phyloP scores from a whole-genome alignment of 2,888 invertebrate species.

The Lissonota sp. region DNA sequence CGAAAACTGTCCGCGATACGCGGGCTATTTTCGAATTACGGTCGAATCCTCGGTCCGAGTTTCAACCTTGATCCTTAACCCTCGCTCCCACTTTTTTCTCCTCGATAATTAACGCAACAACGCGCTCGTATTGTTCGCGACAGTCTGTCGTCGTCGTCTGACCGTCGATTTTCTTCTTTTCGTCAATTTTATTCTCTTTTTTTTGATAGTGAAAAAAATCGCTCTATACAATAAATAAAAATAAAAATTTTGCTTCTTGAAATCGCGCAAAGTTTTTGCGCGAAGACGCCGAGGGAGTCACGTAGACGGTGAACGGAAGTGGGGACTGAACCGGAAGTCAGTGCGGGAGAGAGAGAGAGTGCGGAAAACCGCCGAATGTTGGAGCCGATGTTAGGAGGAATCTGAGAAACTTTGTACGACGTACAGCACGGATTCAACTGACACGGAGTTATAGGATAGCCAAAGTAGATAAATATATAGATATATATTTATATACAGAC shows the following conservation, averaged over 20 bases:
- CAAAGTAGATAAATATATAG: slow-evolving; percentile 2
- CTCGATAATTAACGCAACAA: no score
- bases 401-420: slow-evolving; percentile 68
- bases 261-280: background rate
- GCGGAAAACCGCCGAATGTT: slow-evolving; percentile 62
- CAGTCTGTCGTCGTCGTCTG: no score
- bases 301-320: slow-evolving; percentile 49
- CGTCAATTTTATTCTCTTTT: background rate
- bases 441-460: slow-evolving; percentile 2
- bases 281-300: slow-evolving; percentile 44
- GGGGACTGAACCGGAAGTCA: slow-evolving; percentile 54
- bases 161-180: background rate
- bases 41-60: slow-evolving; percentile 34
- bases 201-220: no score
- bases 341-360: slow-evolving; percentile 54
- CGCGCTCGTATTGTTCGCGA: no score
- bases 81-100: background rate
- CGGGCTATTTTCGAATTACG: background rate
- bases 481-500: slow-evolving; percentile 9
- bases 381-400: slow-evolving; percentile 61
- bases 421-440: slow-evolving; percentile 38
- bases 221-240: background rate
- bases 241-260: background rate
- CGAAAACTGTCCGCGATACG: no score
- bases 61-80: slow-evolving; percentile 60